Base-by-base conservation (phyloP, 1,140 invertebrate species). In the Drosophila willistoni region DNA sequence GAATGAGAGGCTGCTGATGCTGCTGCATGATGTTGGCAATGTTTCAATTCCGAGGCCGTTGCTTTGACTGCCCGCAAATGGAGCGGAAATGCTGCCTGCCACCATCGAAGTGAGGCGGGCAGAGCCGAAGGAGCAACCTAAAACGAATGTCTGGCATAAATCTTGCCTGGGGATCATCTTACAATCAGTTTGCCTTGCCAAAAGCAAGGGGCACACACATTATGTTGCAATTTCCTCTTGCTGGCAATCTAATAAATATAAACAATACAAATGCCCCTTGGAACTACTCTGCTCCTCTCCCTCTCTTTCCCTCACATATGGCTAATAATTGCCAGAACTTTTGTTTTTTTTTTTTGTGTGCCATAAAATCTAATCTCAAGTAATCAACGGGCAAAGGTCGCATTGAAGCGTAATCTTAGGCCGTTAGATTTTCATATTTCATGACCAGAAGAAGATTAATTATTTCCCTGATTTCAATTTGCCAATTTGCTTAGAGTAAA, bases 111-210 rank as follows among this genome's bases (percentile, higher is more conserved):
- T 3, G 6, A 39, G 39, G 12, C 2, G n/a, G 12, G 10, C 10
- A 39, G 36, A 39, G 17, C 41, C 36, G 19, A 61, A 41, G 41
- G 17, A 14, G 25, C 6, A 64, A n/a, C 19, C 39, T 56, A 62
- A 78, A 89, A 89, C 74, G 85, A 89, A 89, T 89, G 84, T 75
- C 81, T 83, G 66, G 77, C 80, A 89, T 89, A 89, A 89, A 89
- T 89, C 84, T 79, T 84, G 59, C 59, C 71, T 5, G 74, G 68
- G 73, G 76, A 79, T 79, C 76, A 79, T 73, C 70, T 78, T 72
- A 72, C 76, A 78, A 78, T 78, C 74, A 77, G 73, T 54, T 66
- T 59, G 33, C n/a, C 55, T 67, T 7, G 41, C 39, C 44, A 22
- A 6, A 51, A 14, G 17, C 44, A 47, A 47, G 63, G 62, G n/a